Percentiles rank a stretch among this genome's conserved stretches.
These are phyloP conservation scores for Tetanocera ferruginea DNA, from an alignment of 2,888 invertebrate species.

Conservation along the genomic window DNA sequence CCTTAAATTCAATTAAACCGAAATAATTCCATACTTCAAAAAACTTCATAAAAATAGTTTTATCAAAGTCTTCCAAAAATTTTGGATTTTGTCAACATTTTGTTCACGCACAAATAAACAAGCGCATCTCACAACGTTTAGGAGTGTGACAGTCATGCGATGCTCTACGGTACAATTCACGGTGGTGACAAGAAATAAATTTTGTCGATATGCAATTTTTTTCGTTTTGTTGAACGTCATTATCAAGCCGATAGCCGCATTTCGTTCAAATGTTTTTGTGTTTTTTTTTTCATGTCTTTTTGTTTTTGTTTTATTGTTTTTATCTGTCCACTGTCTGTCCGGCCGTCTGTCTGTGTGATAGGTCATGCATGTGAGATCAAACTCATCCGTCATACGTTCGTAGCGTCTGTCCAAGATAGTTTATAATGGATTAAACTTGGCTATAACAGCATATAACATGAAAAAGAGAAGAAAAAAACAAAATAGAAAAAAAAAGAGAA, in stretches of 20 bases:
- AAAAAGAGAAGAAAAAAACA: background rate
- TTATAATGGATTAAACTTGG: slow-evolving; percentile 33
- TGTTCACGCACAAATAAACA: no score
- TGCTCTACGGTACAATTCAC: no score
- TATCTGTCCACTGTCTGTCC: slow-evolving; percentile 18
- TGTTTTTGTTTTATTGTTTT: background rate
- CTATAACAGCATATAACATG: background rate
- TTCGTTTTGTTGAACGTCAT: slow-evolving; percentile 30
- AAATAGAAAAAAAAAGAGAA: background rate
- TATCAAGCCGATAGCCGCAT: slow-evolving; percentile 26
- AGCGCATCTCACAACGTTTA: no score
- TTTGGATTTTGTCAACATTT: no score
- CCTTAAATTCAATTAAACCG: no score
- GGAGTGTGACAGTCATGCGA: no score
- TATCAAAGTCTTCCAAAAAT: no score
- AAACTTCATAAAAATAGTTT: no score
- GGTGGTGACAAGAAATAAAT: no score
- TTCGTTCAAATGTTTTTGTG: slow-evolving; percentile 4
- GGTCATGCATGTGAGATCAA: slow-evolving; percentile 68
- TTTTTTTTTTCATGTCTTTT: no score
- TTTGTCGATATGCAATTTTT: no score
- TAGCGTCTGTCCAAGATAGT: slow-evolving; percentile 12
- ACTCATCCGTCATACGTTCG: slow-evolving; percentile 65
- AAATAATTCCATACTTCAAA: no score
- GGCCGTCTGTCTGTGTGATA: slow-evolving; percentile 43